Evolutionary conservation across 2,113 vertebrate genomes (phyloP), one percentile per base, ranked within the genome.

Genomic region (Takifugu flavidus): DNA sequence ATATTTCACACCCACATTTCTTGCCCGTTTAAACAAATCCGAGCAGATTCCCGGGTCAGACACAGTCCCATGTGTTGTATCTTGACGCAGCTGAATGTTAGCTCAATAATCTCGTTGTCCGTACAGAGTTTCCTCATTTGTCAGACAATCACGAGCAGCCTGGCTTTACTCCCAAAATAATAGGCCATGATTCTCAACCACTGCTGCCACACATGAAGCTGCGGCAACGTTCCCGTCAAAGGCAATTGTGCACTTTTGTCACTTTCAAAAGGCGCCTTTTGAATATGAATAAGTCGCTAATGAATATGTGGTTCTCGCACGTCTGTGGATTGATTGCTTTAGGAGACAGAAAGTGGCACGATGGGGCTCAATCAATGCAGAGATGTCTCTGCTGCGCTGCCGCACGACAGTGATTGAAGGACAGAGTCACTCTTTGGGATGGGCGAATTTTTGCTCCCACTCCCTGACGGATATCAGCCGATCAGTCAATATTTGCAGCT

Each of bases 401-500:
- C 46, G 44, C 55, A 50, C 78, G 85, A 82, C 90, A 86, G 74
- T 85, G 87, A 90, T 81, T 72, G 80, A 89, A 82, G 85, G 78
- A 77, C 73, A n/a, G 74, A 74, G 81, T 78, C 66, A 56, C 70
- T 82, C 77, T 63, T 74, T 54, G 25, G 63, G 75, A 67, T 63
- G 65, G 77, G 42, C 58, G 71, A 68, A 83, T 74, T 86, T 76
- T 76, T 50, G n/a, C 67, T 83, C 78, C 61, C 68, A 58, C 50
- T 78, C 80, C 25, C 76, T 76, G 82, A 82, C 70, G 72, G 83
- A 84, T 81, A 83, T 88, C 75, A 78, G 84, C 84, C 77, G 77
- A 88, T 89, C 84, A 84, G 88, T 89, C 86, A 84, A 77, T 88
- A 85, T 89, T 88, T 86, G 82, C 78, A 74, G 82, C 86, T 88